A percentile compares a stretch with the other conserved stretches of the same genome.
These are phyloP conservation scores for Cyprinodon brontotheroides DNA, from an alignment of 2,113 vertebrate genomes.

Conservation along the genomic window DNA sequence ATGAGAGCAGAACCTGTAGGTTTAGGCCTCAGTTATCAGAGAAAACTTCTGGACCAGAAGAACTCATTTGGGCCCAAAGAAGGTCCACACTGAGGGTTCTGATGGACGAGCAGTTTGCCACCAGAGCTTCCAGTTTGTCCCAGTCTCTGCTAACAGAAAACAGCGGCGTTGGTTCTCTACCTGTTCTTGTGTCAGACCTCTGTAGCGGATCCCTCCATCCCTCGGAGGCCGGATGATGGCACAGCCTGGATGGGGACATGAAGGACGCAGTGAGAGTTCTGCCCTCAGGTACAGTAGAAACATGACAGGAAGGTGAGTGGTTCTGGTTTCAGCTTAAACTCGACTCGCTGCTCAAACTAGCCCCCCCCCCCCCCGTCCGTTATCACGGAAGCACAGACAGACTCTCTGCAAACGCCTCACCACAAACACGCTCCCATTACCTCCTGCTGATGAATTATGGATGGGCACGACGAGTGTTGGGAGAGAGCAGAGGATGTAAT, in stretches of 20 bases:
- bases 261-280: conserved; percentile 10
- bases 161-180: conserved; percentile 41
- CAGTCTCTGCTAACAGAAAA: too few relatives aligned
- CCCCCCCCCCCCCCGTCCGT: conserved; percentile 43
- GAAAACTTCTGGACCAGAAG: too few relatives aligned
- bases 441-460: conserved; percentile 82
- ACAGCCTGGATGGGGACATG: conserved; percentile 78
- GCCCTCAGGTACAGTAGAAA: conserved; percentile 28
- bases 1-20: too few relatives aligned
- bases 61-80: too few relatives aligned
- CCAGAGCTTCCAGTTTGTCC: too few relatives aligned
- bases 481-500: conserved; percentile 69
- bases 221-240: conserved; percentile 92
- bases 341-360: conserved; percentile 30
- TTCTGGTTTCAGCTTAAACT: conserved; percentile 33
- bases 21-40: too few relatives aligned
- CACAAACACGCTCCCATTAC: conserved; percentile 67
- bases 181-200: conserved; percentile 92
- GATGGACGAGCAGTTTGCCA: too few relatives aligned
- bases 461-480: conserved; percentile 76
- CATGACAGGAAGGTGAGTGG: conserved; percentile 28
- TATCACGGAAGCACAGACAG: conserved; percentile 32
- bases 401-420: conserved; percentile 1
- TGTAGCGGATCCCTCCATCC: conserved; percentile 93
- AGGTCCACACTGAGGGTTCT: too few relatives aligned